Evolutionary conservation across 2,797 vertebrate species (phyloP), one percentile per base, ranked within the genome.

Genomic region (Hybognathus amarus): DNA sequence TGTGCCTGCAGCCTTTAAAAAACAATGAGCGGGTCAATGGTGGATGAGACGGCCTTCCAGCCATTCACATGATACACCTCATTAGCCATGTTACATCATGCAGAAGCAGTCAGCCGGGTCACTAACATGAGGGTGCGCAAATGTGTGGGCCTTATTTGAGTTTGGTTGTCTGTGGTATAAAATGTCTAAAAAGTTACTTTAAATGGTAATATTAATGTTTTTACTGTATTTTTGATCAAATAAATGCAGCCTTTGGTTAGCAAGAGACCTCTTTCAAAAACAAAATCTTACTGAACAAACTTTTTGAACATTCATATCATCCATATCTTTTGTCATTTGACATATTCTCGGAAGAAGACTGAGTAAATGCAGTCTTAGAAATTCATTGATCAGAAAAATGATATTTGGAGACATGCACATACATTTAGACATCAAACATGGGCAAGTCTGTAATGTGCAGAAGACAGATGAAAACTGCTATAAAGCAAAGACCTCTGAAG

Each of bases 1-100:
- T 83, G 47, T 83, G 73, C 73, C 50, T 42, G 73, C 63, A 77
- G 81, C 13, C 81, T 77, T 74, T 68, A 17, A 83, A 82, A 83
- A 83, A 63, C 73, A 67, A 77, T 68, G 40, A 79, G 33, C 38
- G 30, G 50, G 73, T 83, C 73, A 83, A 77, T 83, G 73, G 63
- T 15, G 38, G 73, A 77, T 68, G 64, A 76, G 63, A 76, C 59
- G 15, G 79, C 7, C 68, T 80, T 70, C 68, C 52, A 61, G 50
- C 47, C 81, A 45, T 68, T 83, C 73, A 42, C n/a, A 56, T 30
- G 50, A 83, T 83, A 67, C 63, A 69, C 50, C 63, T 83, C 73
- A 83, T 83, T 83, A 83, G 50, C 20, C 20, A 27, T 9, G 61
- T 40, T 33, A 45, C 38, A 18, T 59, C 73, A 83, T 10, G 64